Conservation (phyloP, 2,888 invertebrate species). For the Ctena decussata region DNA sequence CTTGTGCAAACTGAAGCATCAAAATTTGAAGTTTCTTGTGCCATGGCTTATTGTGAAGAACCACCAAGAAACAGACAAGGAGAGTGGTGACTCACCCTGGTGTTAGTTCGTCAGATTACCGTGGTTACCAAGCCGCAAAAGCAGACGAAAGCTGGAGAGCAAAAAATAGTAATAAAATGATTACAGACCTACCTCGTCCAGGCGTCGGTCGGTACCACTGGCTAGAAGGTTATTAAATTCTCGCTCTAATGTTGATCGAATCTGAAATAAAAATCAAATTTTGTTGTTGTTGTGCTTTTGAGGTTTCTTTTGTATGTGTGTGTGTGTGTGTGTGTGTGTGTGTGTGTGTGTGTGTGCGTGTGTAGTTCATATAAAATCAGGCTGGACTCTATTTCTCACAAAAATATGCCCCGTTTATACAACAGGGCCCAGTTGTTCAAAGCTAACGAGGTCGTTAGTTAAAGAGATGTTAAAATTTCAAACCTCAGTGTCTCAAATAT, state of each 20-base stretch:
- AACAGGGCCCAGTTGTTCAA: too few relatives aligned
- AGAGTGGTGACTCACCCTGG: background rate
- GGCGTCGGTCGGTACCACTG: constrained; percentile 92
- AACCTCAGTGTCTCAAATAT: too few relatives aligned
- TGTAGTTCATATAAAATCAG: too few relatives aligned
- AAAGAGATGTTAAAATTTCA: too few relatives aligned
- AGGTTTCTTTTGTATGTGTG: too few relatives aligned
- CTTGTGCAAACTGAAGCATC: too few relatives aligned
- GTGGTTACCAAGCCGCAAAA: constrained; percentile 17
- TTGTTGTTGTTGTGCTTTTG: too few relatives aligned
- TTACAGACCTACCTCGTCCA: constrained; percentile 86
- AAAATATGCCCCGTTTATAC: too few relatives aligned
- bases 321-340: too few relatives aligned
- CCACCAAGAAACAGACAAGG: background rate
- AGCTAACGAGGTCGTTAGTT: too few relatives aligned
- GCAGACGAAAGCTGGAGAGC: constrained; percentile 9
- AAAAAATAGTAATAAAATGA: constrained; percentile 64
- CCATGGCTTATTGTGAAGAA: background rate
- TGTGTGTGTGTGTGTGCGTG: too few relatives aligned
- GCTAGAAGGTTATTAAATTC: constrained; percentile 96
- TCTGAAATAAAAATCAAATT: constrained; percentile 89
- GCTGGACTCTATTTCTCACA: too few relatives aligned
- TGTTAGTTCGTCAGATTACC: background rate
- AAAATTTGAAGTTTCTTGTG: background rate
- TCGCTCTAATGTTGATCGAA: constrained; percentile 95